These are phyloP conservation scores for Pangasius sanitwongsei DNA, from an alignment of 2,797 vertebrate genomes.

Conservation along the genomic window DNA sequence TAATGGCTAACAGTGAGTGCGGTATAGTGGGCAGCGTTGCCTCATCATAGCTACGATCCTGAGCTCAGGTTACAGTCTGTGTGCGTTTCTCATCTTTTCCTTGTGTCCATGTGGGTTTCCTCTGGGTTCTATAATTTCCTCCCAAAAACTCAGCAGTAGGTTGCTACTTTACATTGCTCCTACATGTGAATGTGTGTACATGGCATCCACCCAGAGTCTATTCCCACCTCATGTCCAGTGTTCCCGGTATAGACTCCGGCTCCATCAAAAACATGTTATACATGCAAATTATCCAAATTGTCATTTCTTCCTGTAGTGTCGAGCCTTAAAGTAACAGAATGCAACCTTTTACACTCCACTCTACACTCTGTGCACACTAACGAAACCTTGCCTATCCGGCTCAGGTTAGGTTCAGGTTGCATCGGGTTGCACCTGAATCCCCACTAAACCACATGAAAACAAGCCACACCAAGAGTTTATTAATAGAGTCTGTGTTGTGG, in stretches of 20 bases:
- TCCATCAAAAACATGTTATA: background rate
- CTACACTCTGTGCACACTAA: background rate
- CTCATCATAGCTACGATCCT: background rate
- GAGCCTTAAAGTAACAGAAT: background rate
- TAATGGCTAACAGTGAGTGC: background rate
- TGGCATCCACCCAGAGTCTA: background rate
- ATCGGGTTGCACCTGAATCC: conserved; percentile 44
- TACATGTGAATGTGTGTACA: background rate
- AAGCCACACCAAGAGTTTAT: conserved; percentile 43
- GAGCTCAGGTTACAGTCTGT: background rate
- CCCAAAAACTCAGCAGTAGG: too few species aligned
- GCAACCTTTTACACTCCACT: background rate
- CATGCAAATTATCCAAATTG: background rate
- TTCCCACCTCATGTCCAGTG: background rate
- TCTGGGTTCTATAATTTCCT: background rate
- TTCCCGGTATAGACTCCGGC: background rate
- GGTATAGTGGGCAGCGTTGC: background rate
- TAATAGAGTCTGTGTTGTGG: conserved; percentile 47
- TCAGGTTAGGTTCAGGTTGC: conserved; percentile 18
- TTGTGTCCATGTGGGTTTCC: background rate
- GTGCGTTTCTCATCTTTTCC: background rate
- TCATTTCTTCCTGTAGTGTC: background rate
- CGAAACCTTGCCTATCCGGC: conserved; percentile 19
- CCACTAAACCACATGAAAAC: conserved; percentile 51
- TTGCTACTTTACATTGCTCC: background rate